Evolutionary conservation across 2,888 invertebrate genomes (phyloP).

Genomic region (Chorisops tibialis): DNA sequence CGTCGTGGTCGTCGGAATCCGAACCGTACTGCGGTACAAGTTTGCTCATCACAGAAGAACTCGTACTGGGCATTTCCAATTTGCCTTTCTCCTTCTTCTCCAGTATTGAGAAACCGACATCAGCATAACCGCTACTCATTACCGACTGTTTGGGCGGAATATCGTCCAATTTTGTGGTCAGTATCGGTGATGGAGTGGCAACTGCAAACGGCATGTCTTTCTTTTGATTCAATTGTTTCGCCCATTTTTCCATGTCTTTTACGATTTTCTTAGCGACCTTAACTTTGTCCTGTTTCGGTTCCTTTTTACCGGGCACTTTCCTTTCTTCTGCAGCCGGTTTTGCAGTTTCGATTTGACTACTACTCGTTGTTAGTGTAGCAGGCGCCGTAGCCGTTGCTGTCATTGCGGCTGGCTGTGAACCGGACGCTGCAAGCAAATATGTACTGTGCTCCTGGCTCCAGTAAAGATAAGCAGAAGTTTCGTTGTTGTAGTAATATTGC

Average conservation of each 20-base stretch:
- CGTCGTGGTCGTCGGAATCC: slow-evolving; percentile 57
- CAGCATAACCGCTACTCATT: slow-evolving; percentile 67
- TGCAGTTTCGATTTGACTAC: slow-evolving; percentile 24
- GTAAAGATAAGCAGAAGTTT: slow-evolving; percentile 87
- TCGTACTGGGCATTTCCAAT: slow-evolving; percentile 38
- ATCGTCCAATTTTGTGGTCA: slow-evolving; percentile 38
- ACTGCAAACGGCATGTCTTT: slow-evolving; percentile 62
- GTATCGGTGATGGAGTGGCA: slow-evolving; percentile 46
- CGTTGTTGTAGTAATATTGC: slow-evolving; percentile 93
- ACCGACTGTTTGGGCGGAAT: slow-evolving; percentile 38
- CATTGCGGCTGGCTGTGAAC: slow-evolving; percentile 23
- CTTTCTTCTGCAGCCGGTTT: slow-evolving; percentile 47
- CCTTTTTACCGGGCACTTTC: slow-evolving; percentile 57
- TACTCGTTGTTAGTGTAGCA: slow-evolving; percentile 36
- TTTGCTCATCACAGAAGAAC: slow-evolving; percentile 46
- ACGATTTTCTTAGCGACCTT: slow-evolving; percentile 97
- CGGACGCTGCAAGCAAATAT: slow-evolving; percentile 55
- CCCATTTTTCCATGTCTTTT: slow-evolving; percentile 86
- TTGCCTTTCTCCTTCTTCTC: slow-evolving; percentile 65
- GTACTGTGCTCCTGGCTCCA: slow-evolving; percentile 80
- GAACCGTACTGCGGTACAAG: slow-evolving; percentile 77
- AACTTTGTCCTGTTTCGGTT: slow-evolving; percentile 85
- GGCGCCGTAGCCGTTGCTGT: slow-evolving; percentile 43
- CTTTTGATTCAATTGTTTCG: slow-evolving; percentile 93
- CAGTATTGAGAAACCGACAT: slow-evolving; percentile 88